Evolutionary conservation across 2,888 invertebrate species (phyloP).

Genomic region (Tuta absoluta): DNA sequence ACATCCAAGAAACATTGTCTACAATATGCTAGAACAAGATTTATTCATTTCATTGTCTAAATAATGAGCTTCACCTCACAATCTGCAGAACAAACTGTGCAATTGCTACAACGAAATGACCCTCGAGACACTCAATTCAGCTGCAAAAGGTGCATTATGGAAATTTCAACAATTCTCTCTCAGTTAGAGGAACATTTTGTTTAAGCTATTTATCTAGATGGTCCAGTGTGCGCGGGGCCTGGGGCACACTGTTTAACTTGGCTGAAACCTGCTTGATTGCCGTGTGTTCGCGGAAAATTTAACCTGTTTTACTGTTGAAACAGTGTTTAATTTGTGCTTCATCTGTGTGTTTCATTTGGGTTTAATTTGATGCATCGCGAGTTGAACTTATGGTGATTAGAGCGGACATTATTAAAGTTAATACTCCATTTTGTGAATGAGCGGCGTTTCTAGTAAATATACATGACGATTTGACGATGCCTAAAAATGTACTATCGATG

Average conservation of each 20-base stretch:
- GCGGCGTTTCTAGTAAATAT: background rate
- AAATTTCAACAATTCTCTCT: slow-evolving; percentile 7
- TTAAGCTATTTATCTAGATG: slow-evolving; percentile 10
- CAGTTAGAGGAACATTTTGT: slow-evolving; percentile 1
- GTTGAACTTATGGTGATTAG: slow-evolving; percentile 6
- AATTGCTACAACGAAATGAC: background rate
- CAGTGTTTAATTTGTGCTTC: slow-evolving; percentile 10
- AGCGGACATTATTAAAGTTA: background rate
- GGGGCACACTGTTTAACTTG: background rate
- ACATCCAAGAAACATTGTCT: background rate
- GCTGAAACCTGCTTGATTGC: slow-evolving; percentile 9
- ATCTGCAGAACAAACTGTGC: background rate
- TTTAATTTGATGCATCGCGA: slow-evolving; percentile 7
- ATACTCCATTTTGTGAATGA: background rate
- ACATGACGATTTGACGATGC: no score
- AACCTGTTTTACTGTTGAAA: slow-evolving; percentile 13
- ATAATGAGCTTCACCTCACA: background rate
- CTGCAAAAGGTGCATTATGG: background rate
- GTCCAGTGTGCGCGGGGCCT: background rate
- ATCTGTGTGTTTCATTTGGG: slow-evolving; percentile 9
- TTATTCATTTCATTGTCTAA: background rate
- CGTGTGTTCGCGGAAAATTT: slow-evolving; percentile 15
- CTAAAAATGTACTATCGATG: no score
- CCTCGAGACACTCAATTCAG: background rate
- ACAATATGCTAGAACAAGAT: background rate